Evolutionary conservation across 2,797 vertebrate genomes (phyloP).

Genomic region (Tokudaia tokunoshimensis): DNA sequence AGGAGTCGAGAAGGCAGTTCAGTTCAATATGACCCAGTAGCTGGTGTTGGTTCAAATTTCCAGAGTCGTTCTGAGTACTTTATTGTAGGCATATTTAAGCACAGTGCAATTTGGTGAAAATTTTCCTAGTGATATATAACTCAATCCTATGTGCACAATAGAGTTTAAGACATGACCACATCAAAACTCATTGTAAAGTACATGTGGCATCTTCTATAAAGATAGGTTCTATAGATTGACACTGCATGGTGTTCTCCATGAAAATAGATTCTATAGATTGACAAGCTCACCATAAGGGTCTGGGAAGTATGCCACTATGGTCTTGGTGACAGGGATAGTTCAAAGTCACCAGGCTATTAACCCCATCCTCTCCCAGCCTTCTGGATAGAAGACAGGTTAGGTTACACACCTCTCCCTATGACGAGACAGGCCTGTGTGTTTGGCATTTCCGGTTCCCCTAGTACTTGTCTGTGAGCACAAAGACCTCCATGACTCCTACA

Average conservation of each 20-base stretch:
- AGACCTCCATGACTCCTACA: background rate
- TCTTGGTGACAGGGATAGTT: background rate
- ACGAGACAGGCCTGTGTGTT: background rate
- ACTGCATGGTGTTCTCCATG: background rate
- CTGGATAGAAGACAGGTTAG: background rate
- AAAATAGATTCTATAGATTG: background rate
- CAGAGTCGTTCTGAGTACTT: background rate
- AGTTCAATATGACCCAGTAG: background rate
- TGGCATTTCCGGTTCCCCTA: background rate
- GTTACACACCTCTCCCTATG: background rate
- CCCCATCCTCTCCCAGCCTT: no score
- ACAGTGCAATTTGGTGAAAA: background rate
- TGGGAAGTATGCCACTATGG: background rate
- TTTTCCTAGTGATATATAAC: background rate
- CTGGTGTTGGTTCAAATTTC: background rate
- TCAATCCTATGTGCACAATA: background rate
- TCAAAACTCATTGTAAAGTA: background rate
- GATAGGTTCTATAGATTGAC: background rate
- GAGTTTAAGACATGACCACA: background rate
- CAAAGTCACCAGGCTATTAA: background rate
- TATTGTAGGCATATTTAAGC: background rate
- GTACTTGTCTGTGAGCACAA: background rate
- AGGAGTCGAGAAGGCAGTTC: background rate
- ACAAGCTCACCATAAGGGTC: background rate
- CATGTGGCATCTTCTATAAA: background rate